Evolutionary conservation across 2,797 vertebrate genomes (phyloP), one percentile per base, ranked within the genome.

Genomic region (Hirundo rustica): DNA sequence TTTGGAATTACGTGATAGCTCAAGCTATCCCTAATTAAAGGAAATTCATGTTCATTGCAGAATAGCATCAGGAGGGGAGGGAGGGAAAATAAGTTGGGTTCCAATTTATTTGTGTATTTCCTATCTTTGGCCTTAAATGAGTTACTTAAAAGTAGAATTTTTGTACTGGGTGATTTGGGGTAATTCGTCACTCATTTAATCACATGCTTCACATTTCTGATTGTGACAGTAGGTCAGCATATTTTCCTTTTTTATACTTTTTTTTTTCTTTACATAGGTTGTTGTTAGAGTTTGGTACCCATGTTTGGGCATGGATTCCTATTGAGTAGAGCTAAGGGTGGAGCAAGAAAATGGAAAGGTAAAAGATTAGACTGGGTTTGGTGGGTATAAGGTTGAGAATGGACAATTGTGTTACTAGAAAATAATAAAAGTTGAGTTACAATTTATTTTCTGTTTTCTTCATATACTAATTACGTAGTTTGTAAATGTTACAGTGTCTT

Each of bases 261-360:
- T 5, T 40, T 5, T 15, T 21, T 26, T 11, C 18, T 77, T 73
- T 60, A 3, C 13, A 3, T 47, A 7, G 3, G 3, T 26, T 80
- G 8, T 30, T 80, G 78, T 80, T 38, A 53, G 50, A 48, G 16
- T 10, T 53, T 48, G 29, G 2, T 51, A 32, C 2, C 27, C 4
- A 7, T 42, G 3, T 83, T 74, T 92, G 34, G 22, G 6, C 2
- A 7, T 29, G 36, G 19, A 36, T 76, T 82, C 20, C 4, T 76
- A 4, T 29, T 40, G 38, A 15, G 5, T 32, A 0, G 0, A 54
- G 10, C n/a, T 62, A 32, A 73, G 9, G 11, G 8, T 74, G n/a
- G 16, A 71, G 21, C 16, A 23, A 26, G 51, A 55, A 53, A 17
- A 10, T 6, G 7, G 16, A 16, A 21, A 82, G 9, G 23, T 72